phyloP scores from a whole-genome alignment of 2,113 vertebrate species.

The Anhinga rufa region DNA sequence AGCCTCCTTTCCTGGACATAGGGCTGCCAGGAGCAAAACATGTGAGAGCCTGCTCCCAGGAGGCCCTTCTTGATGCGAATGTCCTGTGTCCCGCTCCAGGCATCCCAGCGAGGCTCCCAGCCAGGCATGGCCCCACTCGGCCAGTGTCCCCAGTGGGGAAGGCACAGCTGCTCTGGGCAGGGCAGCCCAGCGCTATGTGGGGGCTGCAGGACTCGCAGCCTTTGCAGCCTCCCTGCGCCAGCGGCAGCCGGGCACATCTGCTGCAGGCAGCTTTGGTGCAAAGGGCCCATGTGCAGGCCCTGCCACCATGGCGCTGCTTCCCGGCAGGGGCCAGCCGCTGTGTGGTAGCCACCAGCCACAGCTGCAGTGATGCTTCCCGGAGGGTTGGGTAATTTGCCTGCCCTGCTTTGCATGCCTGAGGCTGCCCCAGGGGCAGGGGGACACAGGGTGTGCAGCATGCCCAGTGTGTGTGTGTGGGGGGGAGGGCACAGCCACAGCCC shows the following conservation, averaged over 20 bases:
- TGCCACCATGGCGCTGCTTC: neutral
- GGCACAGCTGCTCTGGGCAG: neutral
- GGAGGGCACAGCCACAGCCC: neutral
- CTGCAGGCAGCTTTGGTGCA: neutral
- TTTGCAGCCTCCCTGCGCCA: neutral
- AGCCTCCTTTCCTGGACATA: neutral
- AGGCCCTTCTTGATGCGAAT: neutral
- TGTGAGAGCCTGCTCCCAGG: accelerated
- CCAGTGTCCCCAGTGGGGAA: neutral
- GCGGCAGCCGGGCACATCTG: neutral
- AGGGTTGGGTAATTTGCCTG: neutral
- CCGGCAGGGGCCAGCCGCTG: neutral
- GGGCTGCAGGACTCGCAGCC: neutral
- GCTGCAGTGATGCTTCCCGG: neutral
- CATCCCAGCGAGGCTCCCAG: accelerated
- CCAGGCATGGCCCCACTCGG: accelerated
- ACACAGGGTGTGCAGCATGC: accelerated
- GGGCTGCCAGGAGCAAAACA: neutral
- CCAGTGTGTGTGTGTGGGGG: accelerated
- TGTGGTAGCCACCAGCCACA: neutral
- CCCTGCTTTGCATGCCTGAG: neutral
- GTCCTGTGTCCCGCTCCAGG: accelerated
- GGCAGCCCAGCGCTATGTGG: accelerated
- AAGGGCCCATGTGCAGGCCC: neutral
- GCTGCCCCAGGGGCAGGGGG: neutral